These are phyloP conservation scores for Macrosoma leucophasiata DNA, from an alignment of 2,888 invertebrate species.

Conservation along the genomic window DNA sequence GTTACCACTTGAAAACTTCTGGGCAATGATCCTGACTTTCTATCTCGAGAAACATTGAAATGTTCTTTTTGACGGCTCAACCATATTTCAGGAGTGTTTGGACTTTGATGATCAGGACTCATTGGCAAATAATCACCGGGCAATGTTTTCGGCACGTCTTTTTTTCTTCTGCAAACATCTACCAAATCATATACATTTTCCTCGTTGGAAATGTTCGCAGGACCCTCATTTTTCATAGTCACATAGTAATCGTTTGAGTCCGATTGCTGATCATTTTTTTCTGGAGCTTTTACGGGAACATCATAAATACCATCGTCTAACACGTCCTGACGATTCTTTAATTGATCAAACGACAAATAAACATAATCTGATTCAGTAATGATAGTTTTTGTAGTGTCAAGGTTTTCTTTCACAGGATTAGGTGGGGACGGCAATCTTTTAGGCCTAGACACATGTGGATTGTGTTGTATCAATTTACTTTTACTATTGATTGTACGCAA, in stretches of 20 bases:
- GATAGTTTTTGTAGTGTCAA: slow-evolving; percentile 43
- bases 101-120: slow-evolving; percentile 65
- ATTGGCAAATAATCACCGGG: slow-evolving; percentile 60
- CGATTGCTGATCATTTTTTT: slow-evolving; percentile 37
- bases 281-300: slow-evolving; percentile 55
- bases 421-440: slow-evolving; percentile 56
- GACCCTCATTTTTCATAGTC: slow-evolving; percentile 48
- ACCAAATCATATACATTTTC: slow-evolving; percentile 60
- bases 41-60: slow-evolving; percentile 78
- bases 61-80: slow-evolving; percentile 81
- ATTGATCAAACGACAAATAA: slow-evolving; percentile 63
- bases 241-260: slow-evolving; percentile 49
- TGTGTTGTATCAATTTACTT: slow-evolving; percentile 54
- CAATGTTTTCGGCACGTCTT: slow-evolving; percentile 42
- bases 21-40: slow-evolving; percentile 86
- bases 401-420: slow-evolving; percentile 27
- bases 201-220: slow-evolving; percentile 31
- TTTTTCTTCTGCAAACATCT: slow-evolving; percentile 57
- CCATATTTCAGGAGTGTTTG: slow-evolving; percentile 82
- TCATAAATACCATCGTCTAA: slow-evolving; percentile 57
- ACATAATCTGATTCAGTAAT: slow-evolving; percentile 68
- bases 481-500: slow-evolving; percentile 44
- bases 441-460: slow-evolving; percentile 37
- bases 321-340: slow-evolving; percentile 40
- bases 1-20: slow-evolving; percentile 83